Conservation (phyloP, 2,888 invertebrate genomes). For the Athrips mouffetella region DNA sequence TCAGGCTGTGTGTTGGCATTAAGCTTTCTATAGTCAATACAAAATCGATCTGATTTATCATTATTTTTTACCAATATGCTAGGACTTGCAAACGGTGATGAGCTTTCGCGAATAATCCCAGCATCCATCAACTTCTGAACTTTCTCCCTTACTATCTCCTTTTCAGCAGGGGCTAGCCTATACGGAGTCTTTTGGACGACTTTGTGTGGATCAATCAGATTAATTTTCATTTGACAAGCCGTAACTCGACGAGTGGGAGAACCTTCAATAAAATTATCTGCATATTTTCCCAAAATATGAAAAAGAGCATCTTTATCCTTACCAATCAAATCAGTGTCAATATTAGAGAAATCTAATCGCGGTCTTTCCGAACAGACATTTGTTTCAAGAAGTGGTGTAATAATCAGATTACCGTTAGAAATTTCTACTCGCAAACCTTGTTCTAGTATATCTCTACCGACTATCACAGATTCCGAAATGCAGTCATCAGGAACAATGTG, state of each 20-base stretch:
- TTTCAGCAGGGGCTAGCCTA: constrained; percentile 25
- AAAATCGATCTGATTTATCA: constrained; percentile 24
- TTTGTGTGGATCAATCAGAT: constrained; percentile 24
- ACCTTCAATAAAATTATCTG: constrained; percentile 21
- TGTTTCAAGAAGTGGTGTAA: neutral
- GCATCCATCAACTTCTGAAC: constrained; percentile 26
- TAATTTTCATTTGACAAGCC: constrained; percentile 22
- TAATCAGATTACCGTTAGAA: constrained; percentile 6
- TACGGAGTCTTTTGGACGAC: constrained; percentile 23
- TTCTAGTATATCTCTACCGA: neutral
- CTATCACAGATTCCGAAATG: neutral
- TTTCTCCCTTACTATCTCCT: constrained; percentile 27
- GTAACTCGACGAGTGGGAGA: constrained; percentile 23
- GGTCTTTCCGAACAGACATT: neutral
- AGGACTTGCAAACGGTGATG: constrained; percentile 32
- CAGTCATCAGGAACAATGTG: neutral
- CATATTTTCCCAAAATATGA: constrained; percentile 19
- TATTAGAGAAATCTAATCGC: constrained; percentile 10
- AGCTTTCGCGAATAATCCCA: constrained; percentile 27
- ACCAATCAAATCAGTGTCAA: constrained; percentile 24
- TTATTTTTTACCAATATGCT: constrained; percentile 20
- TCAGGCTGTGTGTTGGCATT: constrained; percentile 19
- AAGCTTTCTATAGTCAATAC: constrained; percentile 29
- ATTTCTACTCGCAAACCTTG: neutral
- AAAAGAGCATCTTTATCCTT: constrained; percentile 14